These are phyloP conservation scores for Stegastes partitus DNA, from an alignment of 2,113 vertebrate genomes.

Conservation along the genomic window DNA sequence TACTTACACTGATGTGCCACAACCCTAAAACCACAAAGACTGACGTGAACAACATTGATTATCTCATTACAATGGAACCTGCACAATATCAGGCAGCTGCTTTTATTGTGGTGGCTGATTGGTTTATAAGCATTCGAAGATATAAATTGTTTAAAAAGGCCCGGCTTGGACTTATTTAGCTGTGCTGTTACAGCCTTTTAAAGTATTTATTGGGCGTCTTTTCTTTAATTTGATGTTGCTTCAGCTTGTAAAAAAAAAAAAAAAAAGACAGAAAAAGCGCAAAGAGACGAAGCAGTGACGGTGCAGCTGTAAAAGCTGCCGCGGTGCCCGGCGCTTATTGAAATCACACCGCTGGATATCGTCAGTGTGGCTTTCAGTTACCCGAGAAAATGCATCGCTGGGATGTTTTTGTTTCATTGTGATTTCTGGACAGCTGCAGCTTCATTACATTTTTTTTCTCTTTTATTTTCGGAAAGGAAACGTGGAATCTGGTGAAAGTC, in stretches of 20 bases:
- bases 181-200: too few relatives aligned
- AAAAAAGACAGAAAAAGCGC: background rate
- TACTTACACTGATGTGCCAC: too few relatives aligned
- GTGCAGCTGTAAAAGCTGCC: background rate
- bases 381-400: background rate
- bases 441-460: background rate
- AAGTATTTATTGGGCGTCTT: too few relatives aligned
- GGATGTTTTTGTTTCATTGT: background rate
- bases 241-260: constrained; percentile 8
- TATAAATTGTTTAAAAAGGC: too few relatives aligned
- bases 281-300: background rate
- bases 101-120: too few relatives aligned
- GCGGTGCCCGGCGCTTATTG: background rate
- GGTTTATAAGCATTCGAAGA: too few relatives aligned
- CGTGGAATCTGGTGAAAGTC: constrained; percentile 25
- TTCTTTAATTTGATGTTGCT: background rate
- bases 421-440: constrained; percentile 13
- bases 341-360: background rate
- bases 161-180: too few relatives aligned
- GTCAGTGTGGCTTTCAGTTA: background rate
- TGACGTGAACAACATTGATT: too few relatives aligned
- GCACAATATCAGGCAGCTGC: too few relatives aligned
- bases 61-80: too few relatives aligned
- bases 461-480: constrained; percentile 4
- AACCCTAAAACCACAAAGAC: too few relatives aligned